phyloP scores from a whole-genome alignment of 2,797 vertebrate genomes.

The Falco biarmicus region DNA sequence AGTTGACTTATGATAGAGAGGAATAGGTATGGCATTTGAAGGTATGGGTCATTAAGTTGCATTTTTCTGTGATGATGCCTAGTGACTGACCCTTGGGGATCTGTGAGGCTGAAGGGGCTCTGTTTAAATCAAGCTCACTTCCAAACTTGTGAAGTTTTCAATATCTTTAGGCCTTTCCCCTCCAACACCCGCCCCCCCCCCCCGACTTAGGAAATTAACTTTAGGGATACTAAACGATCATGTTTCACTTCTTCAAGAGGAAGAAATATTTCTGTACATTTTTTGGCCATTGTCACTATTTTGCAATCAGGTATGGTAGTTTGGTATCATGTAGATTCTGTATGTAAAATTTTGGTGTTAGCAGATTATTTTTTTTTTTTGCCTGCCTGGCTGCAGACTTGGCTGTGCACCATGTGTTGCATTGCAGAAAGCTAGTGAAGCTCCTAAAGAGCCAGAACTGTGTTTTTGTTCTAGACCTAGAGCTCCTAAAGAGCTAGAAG shows the following conservation, averaged over 20 bases:
- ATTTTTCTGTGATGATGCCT: rapidly evolving
- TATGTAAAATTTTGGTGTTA: not conserved
- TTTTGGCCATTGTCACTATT: not conserved
- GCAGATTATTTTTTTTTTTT: not conserved
- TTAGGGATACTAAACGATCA: not conserved
- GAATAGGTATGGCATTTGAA: not conserved
- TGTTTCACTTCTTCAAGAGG: not conserved
- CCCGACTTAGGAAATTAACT: not conserved
- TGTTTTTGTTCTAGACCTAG: not conserved
- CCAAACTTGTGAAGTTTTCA: not conserved
- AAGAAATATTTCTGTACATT: not conserved
- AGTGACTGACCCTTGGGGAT: not conserved
- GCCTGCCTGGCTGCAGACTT: not conserved
- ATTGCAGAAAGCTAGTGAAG: not conserved
- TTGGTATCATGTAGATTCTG: not conserved
- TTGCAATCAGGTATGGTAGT: not conserved
- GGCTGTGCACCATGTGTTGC: not conserved
- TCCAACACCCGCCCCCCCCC: no score
- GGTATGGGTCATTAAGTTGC: no score
- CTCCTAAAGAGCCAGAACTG: not conserved
- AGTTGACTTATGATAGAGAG: not conserved
- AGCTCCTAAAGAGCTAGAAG: not conserved
- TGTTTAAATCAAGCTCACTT: not conserved
- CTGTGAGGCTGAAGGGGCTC: not conserved
- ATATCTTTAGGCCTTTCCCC: rapidly evolving